phyloP scores from a whole-genome alignment of 2,888 invertebrate species.

The Galerucella nymphaeae region DNA sequence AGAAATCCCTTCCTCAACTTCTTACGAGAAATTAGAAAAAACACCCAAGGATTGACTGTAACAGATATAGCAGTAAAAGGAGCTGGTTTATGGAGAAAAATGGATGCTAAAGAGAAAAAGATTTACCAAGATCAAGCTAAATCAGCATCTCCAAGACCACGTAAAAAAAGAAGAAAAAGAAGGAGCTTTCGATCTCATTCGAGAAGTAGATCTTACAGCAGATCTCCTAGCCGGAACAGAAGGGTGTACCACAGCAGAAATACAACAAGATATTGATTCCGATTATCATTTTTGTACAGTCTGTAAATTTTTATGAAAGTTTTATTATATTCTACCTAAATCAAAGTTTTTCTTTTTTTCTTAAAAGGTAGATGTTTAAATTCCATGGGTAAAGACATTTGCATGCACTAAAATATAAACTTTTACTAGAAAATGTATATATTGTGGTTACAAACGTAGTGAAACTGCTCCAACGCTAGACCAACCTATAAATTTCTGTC shows the following conservation, averaged over 20 bases:
- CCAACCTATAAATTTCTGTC: no score
- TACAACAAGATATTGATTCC: neutral
- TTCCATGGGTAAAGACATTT: no score
- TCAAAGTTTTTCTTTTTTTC: no score
- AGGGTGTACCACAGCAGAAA: neutral
- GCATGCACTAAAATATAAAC: no score
- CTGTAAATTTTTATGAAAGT: neutral
- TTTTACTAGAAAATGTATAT: no score
- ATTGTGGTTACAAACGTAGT: no score
- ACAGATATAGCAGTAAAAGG: slow-evolving; percentile 40
- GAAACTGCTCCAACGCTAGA: no score
- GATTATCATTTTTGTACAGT: neutral
- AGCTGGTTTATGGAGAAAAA: slow-evolving; percentile 44
- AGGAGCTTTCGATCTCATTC: slow-evolving; percentile 19
- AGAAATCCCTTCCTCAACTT: slow-evolving; percentile 48
- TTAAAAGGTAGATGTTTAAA: no score
- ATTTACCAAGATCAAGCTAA: slow-evolving; percentile 43
- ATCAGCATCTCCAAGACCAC: slow-evolving; percentile 25
- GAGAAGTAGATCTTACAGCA: slow-evolving; percentile 19
- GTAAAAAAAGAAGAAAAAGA: slow-evolving; percentile 12
- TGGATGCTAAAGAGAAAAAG: slow-evolving; percentile 39
- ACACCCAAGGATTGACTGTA: slow-evolving; percentile 28
- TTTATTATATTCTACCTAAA: neutral
- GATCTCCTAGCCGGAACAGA: neutral
- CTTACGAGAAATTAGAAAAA: slow-evolving; percentile 43